Base-by-base conservation (phyloP, 1,140 invertebrate species). In the Aphis craccivora region DNA sequence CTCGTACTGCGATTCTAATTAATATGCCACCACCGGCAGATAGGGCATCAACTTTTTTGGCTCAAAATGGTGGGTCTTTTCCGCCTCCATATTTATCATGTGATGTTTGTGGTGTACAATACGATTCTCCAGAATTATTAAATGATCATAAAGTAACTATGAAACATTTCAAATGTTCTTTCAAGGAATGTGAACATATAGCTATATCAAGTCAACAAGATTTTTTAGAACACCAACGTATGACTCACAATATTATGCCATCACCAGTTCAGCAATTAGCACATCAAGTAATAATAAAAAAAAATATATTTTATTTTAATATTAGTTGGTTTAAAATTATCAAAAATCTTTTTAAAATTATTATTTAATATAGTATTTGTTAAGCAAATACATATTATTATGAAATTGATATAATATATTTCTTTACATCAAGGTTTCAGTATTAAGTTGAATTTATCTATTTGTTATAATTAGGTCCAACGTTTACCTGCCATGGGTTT, bases 261-360 rank as follows among this genome's bases (percentile, higher is more conserved):
- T 95, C 95, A n/a, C 95, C 95, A n/a, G 95, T 96, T 8, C 95
- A 96, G 93, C 96, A 96, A 93, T 94, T 96, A n/a, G 95, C 95
- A 5, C 96, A 96, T 93, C 95, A 96, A 94, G 95, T 94, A 67
- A 88, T 20, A 91, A 43, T 90, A 53, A 55, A 45, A 45, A 45
- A 0, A 87, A 87, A 60, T 30, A 30, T 30, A 60, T 87, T 51
- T 51, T 51, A 51, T 87, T 45, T 87, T 30, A 87, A n/a, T 87
- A 11, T 30, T 60, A 55, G 55, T 25, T 7, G 22, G 30, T 60
- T 14, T 60, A 9, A 11, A 11, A 30, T 60, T 30, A 30, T n/a
- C n/a, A 30, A 60, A 30, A 9, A 30, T 60, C 9, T 30, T 55
- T 55, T 45, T 45, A 30, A 60, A 60, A 60, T 30, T 60, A 60